Conservation (phyloP, 1,140 invertebrate species). For the Lineus longissimus region DNA sequence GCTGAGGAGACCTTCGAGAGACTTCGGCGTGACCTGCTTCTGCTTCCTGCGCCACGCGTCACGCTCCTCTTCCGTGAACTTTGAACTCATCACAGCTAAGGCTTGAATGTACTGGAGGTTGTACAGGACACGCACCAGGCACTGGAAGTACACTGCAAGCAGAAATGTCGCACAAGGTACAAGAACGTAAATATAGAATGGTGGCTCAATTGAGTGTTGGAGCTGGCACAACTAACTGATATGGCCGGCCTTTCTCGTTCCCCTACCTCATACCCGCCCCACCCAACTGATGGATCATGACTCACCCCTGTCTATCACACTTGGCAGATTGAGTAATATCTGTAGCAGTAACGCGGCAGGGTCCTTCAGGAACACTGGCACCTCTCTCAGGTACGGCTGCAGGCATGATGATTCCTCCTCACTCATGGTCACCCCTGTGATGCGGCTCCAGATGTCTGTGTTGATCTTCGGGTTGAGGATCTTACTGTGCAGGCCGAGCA, state of each 20-base stretch:
- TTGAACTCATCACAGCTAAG: conserved; percentile 67
- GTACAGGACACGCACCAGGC: conserved; percentile 79
- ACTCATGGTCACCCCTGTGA: conserved; percentile 44
- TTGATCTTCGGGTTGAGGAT: conserved; percentile 56
- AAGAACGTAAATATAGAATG: too few relatives aligned
- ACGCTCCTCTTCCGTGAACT: conserved; percentile 59
- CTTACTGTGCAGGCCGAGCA: conserved; percentile 78
- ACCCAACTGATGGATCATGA: too few relatives aligned
- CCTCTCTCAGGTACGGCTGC: conserved; percentile 60
- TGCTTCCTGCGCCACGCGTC: conserved; percentile 51
- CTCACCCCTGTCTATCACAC: conserved; percentile 82
- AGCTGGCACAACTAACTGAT: too few relatives aligned
- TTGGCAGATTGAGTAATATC: conserved; percentile 77
- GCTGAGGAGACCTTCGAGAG: conserved; percentile 46
- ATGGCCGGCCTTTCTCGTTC: too few relatives aligned
- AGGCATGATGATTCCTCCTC: conserved; percentile 29
- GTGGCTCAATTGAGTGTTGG: too few relatives aligned
- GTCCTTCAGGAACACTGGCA: conserved; percentile 80
- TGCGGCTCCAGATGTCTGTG: conserved; percentile 49
- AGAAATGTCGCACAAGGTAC: conserved; percentile 8
- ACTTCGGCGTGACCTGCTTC: conserved; percentile 13
- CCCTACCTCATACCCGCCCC: too few relatives aligned
- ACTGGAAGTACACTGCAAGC: conserved; percentile 75
- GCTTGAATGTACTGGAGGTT: conserved; percentile 87
- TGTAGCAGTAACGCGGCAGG: conserved; percentile 79